Evolutionary conservation across 2,113 vertebrate genomes (phyloP).

Genomic region (Nyctibius bracteatus): DNA sequence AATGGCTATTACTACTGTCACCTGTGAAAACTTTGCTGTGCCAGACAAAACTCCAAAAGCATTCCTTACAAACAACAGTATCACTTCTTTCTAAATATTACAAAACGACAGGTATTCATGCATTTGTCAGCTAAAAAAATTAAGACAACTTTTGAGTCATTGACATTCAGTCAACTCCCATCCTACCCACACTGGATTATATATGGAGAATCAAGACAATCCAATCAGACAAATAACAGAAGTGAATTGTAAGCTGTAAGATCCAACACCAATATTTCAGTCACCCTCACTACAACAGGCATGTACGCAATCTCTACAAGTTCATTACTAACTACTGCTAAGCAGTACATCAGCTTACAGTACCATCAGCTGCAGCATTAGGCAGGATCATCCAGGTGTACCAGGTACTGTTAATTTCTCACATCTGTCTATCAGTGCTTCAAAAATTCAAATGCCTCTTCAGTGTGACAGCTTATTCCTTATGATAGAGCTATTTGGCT

Average conservation of each 20-base stretch:
- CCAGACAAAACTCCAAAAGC: neutral
- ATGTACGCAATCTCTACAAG: accelerated
- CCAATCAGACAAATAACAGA: neutral
- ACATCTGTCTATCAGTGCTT: accelerated
- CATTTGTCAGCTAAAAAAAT: neutral
- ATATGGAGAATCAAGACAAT: neutral
- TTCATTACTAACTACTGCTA: neutral
- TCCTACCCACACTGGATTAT: accelerated
- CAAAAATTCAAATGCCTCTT: neutral
- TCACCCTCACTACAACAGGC: neutral
- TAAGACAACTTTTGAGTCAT: neutral
- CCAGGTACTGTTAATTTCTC: neutral
- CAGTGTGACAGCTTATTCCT: neutral
- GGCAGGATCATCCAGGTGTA: accelerated
- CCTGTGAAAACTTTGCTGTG: neutral
- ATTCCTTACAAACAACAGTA: neutral
- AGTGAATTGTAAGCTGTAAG: neutral
- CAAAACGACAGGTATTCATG: neutral
- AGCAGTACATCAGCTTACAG: neutral
- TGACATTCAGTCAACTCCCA: neutral
- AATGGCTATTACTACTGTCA: neutral
- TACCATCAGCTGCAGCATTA: neutral
- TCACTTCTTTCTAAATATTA: neutral
- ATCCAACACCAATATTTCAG: neutral
- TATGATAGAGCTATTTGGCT: accelerated